Percentiles rank a stretch among this genome's conserved stretches.
Evolutionary conservation across 2,113 vertebrate species (phyloP).

Genomic region (Crocuta crocuta): DNA sequence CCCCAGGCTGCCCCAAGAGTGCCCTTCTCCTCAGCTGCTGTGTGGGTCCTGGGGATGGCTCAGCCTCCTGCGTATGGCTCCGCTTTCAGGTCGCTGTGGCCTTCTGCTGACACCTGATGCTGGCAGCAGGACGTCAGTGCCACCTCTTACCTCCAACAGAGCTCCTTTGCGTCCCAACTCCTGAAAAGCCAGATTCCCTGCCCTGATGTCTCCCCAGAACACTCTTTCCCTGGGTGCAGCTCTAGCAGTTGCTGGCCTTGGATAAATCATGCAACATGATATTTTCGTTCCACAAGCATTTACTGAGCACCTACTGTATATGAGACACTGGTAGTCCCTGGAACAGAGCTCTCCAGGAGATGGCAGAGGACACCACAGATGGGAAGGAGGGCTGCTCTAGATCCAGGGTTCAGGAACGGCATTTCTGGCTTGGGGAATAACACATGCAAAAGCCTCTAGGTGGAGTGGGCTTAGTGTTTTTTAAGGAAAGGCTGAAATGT

Average conservation of each 20-base stretch:
- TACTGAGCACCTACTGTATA: neutral
- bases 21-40: neutral
- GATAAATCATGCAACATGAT: neutral
- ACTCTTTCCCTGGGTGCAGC: neutral
- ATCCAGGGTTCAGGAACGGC: too few species aligned
- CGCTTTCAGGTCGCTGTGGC: neutral
- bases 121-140: neutral
- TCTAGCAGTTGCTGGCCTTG: neutral
- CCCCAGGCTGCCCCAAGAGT: neutral
- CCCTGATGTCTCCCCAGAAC: neutral
- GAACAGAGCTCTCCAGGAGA: neutral
- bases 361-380: neutral
- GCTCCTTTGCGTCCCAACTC: neutral
- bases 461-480: neutral
- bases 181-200: neutral
- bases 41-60: neutral
- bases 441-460: neutral
- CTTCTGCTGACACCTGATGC: conserved; percentile 34
- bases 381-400: neutral
- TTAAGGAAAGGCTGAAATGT: neutral
- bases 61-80: neutral
- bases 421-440: neutral
- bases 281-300: neutral
- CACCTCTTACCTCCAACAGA: neutral
- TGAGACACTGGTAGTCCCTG: neutral